Base-by-base conservation (phyloP, 2,797 vertebrate genomes). In the Chelon auratus region DNA sequence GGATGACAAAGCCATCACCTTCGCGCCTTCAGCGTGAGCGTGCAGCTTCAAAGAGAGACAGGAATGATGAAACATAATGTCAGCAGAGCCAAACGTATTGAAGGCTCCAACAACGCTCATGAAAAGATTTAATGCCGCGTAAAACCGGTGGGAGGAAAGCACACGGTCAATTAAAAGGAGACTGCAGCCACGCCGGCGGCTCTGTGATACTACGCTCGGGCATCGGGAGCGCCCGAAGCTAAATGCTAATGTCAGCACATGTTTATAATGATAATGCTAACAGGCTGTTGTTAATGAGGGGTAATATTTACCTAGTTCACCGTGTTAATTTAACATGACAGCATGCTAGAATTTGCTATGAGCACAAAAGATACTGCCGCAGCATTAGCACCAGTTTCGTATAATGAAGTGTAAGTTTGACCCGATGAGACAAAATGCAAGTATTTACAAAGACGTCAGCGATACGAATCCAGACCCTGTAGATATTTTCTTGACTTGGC, bases 1-100 rank as follows among this genome's bases (percentile, higher is more conserved):
- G 0, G 96, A 95, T 0, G 61, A 90, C 76, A 93, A 71, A 47
- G 96, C 94, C n/a, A 0, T 7, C 65, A 66, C 71, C 12, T 72
- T 94, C 78, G 95, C 85, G 18, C 86, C 88, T 13, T 91, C 75
- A 72, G 85, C 83, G 17, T 22, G 77, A 36, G 83, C 87, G 61
- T 3, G 80, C 63, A 97, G 84, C 97, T 99, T 80, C 7, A 83
- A 24, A 76, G 66, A 45, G 39, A 83, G 12, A 81, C 14, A 82
- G 3, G n/a, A 1, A 17, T 18, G 60, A 69, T 64, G 30, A 68
- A 63, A 64, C 22, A 62, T 9, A 12, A 61, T 15, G 9, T 57
- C 62, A 60, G 54, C 20, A 26, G 14, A 64, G n/a, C 1, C 33
- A 45, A 26, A 12, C 63, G 4, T 53, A 57, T 59, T 69, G 37